Conservation (phyloP, 1,140 invertebrate genomes). For the Lepidurus arcticus region DNA sequence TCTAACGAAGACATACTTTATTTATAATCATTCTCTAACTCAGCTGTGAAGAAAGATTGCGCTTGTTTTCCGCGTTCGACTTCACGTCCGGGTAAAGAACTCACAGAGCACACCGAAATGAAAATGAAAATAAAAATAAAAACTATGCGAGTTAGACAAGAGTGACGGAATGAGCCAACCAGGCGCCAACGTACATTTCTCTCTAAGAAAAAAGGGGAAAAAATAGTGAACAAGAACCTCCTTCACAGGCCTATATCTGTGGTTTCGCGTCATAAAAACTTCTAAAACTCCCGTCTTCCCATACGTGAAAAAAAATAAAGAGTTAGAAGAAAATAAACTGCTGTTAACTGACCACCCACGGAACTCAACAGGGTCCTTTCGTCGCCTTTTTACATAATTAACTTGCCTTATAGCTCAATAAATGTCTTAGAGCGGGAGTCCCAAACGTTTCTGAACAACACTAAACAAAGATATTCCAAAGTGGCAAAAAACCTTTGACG, state of each 20-base stretch:
- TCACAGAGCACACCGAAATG: neutral
- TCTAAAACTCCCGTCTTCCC: neutral
- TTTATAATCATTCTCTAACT: conserved; percentile 13
- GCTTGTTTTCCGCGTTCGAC: neutral
- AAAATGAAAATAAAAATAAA: neutral
- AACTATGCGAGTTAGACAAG: neutral
- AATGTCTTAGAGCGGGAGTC: neutral
- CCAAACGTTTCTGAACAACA: conserved; percentile 63
- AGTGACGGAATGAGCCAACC: neutral
- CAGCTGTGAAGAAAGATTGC: conserved; percentile 9
- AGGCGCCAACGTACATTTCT: neutral
- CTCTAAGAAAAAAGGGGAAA: neutral
- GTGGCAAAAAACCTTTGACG: too few relatives aligned
- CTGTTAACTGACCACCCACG: conserved; percentile 6
- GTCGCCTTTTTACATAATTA: conserved; percentile 9
- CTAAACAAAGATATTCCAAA: conserved; percentile 70
- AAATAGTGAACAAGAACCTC: neutral
- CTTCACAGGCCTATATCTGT: neutral
- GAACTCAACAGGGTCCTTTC: neutral
- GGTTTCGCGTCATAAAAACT: neutral
- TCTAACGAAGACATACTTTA: neutral
- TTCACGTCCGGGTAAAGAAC: neutral
- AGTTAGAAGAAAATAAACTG: neutral
- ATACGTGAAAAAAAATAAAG: neutral
- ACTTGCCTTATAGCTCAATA: conserved; percentile 6